phyloP scores from a whole-genome alignment of 2,888 invertebrate genomes.

The Lutraria lutraria region DNA sequence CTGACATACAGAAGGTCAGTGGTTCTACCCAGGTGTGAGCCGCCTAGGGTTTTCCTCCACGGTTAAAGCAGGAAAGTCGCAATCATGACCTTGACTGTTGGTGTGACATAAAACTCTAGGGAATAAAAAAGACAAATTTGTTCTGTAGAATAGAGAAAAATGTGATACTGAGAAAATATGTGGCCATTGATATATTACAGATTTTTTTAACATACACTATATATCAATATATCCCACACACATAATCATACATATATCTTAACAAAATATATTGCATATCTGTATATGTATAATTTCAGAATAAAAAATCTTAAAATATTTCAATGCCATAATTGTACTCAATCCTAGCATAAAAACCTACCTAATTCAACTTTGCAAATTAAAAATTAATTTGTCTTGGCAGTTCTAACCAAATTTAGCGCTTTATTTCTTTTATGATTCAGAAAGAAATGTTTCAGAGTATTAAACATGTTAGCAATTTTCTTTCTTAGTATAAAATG shows the following conservation, averaged over 20 bases:
- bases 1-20: too few species aligned
- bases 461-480: neutral
- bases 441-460: neutral
- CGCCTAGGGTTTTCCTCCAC: too few species aligned
- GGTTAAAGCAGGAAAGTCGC: too few species aligned
- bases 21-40: too few species aligned
- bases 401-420: neutral
- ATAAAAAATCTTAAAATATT: too few species aligned
- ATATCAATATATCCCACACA: conserved; percentile 9
- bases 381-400: neutral
- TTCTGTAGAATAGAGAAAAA: too few species aligned
- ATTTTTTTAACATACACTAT: neutral
- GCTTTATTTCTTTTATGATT: neutral
- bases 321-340: neutral
- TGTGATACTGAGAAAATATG: too few species aligned
- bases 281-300: too few species aligned
- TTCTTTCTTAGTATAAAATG: neutral
- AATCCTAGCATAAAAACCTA: neutral
- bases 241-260: neutral
- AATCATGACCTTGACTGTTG: too few species aligned
- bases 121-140: too few species aligned
- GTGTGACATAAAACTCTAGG: too few species aligned
- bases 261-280: neutral
- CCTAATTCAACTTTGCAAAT: neutral
- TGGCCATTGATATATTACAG: too few species aligned